A percentile compares a stretch with the other conserved stretches of the same genome.
These are phyloP conservation scores for Enhydra lutris DNA, from an alignment of 2,113 vertebrate species.

Conservation along the genomic window DNA sequence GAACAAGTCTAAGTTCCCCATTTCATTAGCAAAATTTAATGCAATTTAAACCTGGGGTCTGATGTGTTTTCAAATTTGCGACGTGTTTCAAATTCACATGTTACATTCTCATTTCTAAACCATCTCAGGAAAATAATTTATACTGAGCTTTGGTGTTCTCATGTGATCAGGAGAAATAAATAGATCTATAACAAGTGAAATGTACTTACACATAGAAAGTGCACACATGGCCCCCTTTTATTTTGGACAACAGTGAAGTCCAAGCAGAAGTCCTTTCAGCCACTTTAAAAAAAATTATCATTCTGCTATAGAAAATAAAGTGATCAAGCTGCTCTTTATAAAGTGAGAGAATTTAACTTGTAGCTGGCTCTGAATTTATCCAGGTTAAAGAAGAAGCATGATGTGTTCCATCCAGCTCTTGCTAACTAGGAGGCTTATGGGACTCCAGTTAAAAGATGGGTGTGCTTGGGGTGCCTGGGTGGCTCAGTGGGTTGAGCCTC, in stretches of 20 bases:
- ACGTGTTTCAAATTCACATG: neutral
- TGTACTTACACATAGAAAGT: neutral
- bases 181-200: neutral
- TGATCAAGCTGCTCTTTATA: neutral
- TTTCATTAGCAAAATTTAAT: neutral
- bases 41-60: neutral
- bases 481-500: too few species aligned
- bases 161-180: neutral
- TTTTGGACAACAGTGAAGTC: neutral
- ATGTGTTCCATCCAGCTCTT: neutral
- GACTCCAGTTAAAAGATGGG: neutral
- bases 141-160: neutral
- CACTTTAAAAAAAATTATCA: neutral
- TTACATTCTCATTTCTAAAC: neutral
- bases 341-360: neutral
- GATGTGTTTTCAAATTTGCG: neutral
- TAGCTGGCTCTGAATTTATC: conserved; percentile 1
- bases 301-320: conserved; percentile 16
- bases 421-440: neutral
- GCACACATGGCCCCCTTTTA: neutral
- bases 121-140: neutral
- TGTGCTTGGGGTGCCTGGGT: neutral
- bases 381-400: neutral
- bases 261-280: neutral
- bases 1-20: neutral